phyloP scores from a whole-genome alignment of 1,140 invertebrate species.

The Drosophila arawakana region DNA sequence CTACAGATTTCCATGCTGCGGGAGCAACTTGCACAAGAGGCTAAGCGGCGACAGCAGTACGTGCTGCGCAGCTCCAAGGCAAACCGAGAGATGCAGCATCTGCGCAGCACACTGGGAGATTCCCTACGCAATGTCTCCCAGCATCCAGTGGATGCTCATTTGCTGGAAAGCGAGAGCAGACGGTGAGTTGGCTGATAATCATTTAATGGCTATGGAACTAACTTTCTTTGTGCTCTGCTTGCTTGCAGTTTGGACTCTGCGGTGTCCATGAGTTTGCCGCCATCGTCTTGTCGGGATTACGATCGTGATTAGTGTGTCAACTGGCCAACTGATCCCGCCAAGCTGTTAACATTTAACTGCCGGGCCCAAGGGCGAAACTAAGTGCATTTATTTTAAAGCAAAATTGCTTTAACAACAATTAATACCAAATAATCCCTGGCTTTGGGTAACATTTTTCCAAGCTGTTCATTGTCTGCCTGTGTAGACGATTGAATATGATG shows the following conservation, averaged over 20 bases:
- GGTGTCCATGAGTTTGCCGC: slow-evolving; percentile 83
- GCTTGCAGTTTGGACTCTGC: slow-evolving; percentile 77
- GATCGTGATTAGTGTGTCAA: slow-evolving; percentile 71
- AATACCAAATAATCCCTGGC: slow-evolving; percentile 6
- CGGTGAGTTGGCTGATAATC: slow-evolving; percentile 76
- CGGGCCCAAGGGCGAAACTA: background rate
- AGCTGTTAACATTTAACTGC: slow-evolving; percentile 53
- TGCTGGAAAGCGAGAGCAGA: slow-evolving; percentile 93
- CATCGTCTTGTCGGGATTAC: slow-evolving; percentile 77
- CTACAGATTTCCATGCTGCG: slow-evolving; percentile 89
- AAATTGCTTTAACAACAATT: slow-evolving; percentile 10
- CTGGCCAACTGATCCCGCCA: slow-evolving; percentile 72
- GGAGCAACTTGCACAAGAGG: slow-evolving; percentile 93
- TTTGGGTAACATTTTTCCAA: slow-evolving; percentile 37
- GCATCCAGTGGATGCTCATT: slow-evolving; percentile 90
- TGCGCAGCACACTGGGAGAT: slow-evolving; percentile 92
- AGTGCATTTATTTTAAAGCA: slow-evolving; percentile 46
- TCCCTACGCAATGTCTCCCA: slow-evolving; percentile 93
- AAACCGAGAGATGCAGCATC: slow-evolving; percentile 93
- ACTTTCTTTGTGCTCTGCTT: background rate
- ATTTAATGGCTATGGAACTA: background rate
- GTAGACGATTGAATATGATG: slow-evolving; percentile 84
- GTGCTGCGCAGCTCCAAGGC: slow-evolving; percentile 92
- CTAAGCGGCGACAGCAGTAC: slow-evolving; percentile 93
- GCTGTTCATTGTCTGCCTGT: slow-evolving; percentile 83